These are phyloP conservation scores for Laticauda laticaudata DNA, from an alignment of 2,113 vertebrate genomes.

Conservation along the genomic window DNA sequence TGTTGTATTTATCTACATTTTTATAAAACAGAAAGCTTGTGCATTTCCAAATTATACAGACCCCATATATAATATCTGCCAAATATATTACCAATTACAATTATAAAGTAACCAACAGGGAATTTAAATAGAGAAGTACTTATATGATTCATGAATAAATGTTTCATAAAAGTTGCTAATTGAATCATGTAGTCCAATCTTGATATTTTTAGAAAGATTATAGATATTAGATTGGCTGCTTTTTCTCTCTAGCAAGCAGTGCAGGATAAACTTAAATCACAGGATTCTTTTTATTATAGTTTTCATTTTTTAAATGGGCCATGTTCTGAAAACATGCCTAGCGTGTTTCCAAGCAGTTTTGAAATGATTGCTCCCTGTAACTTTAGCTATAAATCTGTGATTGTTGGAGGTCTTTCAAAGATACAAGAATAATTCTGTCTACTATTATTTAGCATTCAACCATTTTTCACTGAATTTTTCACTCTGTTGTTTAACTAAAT, in stretches of 20 bases:
- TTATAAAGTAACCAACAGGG: neutral
- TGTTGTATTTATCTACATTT: neutral
- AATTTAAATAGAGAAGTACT: neutral
- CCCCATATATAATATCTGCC: neutral
- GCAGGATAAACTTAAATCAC: neutral
- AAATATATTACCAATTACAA: neutral
- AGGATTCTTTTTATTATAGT: neutral
- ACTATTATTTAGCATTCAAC: neutral
- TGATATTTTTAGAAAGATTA: neutral
- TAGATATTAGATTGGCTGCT: neutral
- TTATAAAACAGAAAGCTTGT: neutral
- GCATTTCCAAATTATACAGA: neutral
- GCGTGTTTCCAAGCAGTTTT: neutral
- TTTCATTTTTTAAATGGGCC: neutral
- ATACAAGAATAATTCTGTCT: neutral
- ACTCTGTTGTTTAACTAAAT: neutral
- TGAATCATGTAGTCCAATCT: neutral
- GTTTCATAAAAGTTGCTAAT: neutral
- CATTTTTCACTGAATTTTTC: neutral
- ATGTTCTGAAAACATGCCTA: neutral
- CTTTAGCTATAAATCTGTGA: neutral
- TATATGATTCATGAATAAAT: neutral
- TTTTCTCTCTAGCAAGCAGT: neutral
- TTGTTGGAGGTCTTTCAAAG: neutral
- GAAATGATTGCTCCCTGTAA: neutral